Evolutionary conservation across 1,140 invertebrate species (phyloP).

Genomic region (Camponotus pennsylvanicus): DNA sequence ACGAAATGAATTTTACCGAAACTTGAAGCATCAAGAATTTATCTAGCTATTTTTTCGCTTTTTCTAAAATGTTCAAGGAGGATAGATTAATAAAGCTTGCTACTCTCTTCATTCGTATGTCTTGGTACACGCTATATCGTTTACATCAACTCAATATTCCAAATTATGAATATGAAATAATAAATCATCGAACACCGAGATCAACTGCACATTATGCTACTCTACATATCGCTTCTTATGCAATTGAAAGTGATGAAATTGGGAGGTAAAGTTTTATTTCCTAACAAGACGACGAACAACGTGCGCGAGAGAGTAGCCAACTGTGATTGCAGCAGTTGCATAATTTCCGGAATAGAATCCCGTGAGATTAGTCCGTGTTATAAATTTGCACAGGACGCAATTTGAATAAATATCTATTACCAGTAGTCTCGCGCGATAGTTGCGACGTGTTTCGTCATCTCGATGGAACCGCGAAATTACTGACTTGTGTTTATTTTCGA

Average conservation of each 20-base stretch:
- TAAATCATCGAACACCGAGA: neutral
- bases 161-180: neutral
- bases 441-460: conserved; percentile 22
- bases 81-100: neutral
- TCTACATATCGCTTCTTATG: conserved; percentile 44
- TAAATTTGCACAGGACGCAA: conserved; percentile 31
- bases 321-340: conserved; percentile 45
- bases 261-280: conserved; percentile 44
- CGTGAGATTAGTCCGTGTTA: conserved; percentile 34
- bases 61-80: neutral
- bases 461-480: neutral
- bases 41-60: too few relatives aligned
- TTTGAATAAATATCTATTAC: conserved; percentile 37
- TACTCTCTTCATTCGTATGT: neutral
- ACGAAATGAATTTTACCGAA: neutral
- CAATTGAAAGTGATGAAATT: conserved; percentile 41
- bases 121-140: neutral
- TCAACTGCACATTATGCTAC: conserved; percentile 26
- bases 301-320: conserved; percentile 42
- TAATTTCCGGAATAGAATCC: conserved; percentile 57
- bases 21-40: conserved; percentile 5
- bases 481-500: neutral
- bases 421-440: neutral
- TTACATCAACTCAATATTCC: neutral
- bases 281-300: conserved; percentile 49